Conservation (phyloP, 2,888 invertebrate genomes). For the Tigriopus californicus region DNA sequence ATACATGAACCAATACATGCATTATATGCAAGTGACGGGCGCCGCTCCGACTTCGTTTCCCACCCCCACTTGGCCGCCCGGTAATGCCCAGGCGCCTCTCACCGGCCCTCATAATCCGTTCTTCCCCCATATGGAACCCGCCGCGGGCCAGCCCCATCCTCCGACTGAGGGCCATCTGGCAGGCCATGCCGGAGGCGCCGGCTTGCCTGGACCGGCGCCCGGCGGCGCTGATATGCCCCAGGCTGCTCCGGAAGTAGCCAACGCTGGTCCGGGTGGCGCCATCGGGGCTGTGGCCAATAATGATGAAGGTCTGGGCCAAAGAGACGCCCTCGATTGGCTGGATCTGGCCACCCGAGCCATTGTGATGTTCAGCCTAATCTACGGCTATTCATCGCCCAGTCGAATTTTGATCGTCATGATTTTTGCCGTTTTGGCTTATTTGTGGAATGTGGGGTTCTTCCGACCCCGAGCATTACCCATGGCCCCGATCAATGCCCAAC, state of each 20-base stretch:
- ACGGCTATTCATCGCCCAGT: background rate
- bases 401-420: background rate
- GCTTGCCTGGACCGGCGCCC: background rate
- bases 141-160: background rate
- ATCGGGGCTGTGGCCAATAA: background rate
- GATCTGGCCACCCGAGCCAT: background rate
- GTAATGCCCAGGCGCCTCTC: background rate
- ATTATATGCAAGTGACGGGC: background rate
- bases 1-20: slow-evolving; percentile 6
- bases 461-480: too few species aligned
- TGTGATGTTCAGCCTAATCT: background rate
- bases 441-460: background rate
- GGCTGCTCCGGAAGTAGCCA: background rate
- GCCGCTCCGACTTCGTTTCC: background rate
- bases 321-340: background rate
- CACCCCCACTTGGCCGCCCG: background rate
- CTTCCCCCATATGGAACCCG: background rate
- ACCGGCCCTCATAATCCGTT: background rate
- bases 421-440: background rate
- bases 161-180: background rate
- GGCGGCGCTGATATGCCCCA: background rate
- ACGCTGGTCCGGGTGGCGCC: background rate
- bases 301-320: background rate
- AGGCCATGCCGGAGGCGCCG: background rate
- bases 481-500: too few species aligned